Evolutionary conservation across 2,797 vertebrate species (phyloP), one percentile per base, ranked within the genome.

Genomic region (Sphenodon punctatus): DNA sequence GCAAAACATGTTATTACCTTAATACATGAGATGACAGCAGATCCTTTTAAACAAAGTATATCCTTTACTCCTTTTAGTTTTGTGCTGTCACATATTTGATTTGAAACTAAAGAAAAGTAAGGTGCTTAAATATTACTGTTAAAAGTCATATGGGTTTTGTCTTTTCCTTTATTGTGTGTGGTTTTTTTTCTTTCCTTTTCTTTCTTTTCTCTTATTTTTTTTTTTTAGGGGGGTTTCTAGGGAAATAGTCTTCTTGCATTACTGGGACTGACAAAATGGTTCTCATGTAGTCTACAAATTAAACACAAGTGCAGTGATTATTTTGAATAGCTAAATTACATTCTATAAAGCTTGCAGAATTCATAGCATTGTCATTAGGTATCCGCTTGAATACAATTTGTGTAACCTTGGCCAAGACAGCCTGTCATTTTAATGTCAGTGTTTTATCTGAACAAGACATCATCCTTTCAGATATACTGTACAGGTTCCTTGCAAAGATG

Each of bases 331-430:
- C 97, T 97, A 96, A 97, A 97, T 98, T 97, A 96, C 96, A 97
- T 97, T 97, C 95, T 96, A 96, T 96, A 97, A 96, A 95, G 94
- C 96, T 96, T 96, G 96, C 97, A 97, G 97, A 96, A 97, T 98
- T 97, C 97, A 96, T 96, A 96, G 95, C 94, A 92, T 96, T 96
- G 97, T 98, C 97, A 97, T 97, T 97, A 97, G 96, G 95, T 97
- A 94, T 96, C 95, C 97, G 96, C 96, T 95, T 94, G 92, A 95
- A 94, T 96, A 97, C 97, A 97, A 97, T 98, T 97, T 97, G 96
- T 96, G 96, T 98, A 98, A 98, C 97, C 97, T 98, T 98, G 97
- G 97, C 94, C 96, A 95, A 97, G 97, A 97, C 96, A 95, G 96
- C 95, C 97, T 97, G 97, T 98, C 97, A 97, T 96, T 97, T 95